Percentiles rank a stretch among this genome's conserved stretches.
These are phyloP conservation scores for Ophthalmolycus amberensis DNA, from an alignment of 2,113 vertebrate species.

Conservation along the genomic window DNA sequence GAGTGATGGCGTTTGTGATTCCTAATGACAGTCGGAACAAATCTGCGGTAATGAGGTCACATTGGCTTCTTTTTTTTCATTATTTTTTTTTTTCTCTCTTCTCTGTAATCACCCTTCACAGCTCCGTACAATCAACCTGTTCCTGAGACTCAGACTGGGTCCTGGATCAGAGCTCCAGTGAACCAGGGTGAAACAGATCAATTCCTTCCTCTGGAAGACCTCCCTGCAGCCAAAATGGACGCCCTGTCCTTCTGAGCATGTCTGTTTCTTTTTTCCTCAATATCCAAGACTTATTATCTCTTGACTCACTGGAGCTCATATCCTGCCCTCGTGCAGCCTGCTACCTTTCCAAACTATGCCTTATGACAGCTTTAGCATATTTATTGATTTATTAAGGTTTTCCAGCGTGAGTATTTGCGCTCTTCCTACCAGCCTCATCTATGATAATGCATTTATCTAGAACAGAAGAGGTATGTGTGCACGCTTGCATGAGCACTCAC, in stretches of 20 bases:
- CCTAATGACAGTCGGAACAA: constrained; percentile 96
- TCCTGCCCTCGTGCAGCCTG: constrained; percentile 56
- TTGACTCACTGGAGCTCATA: constrained; percentile 71
- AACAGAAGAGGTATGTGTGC: constrained; percentile 43
- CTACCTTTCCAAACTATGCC: constrained; percentile 42
- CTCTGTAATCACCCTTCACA: constrained; percentile 82
- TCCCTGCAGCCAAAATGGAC: constrained; percentile 60
- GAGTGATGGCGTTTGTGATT: constrained; percentile 92
- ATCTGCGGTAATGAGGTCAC: constrained; percentile 94
- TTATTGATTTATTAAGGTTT: constrained; percentile 53
- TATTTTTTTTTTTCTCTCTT: constrained; percentile 19
- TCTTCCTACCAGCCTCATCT: constrained; percentile 29
- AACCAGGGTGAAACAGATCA: constrained; percentile 57
- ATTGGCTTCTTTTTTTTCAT: constrained; percentile 81
- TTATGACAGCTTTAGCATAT: constrained; percentile 42
- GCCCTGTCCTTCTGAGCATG: constrained; percentile 42
- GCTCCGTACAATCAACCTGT: constrained; percentile 56
- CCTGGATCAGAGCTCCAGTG: constrained; percentile 45
- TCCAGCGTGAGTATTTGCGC: constrained; percentile 23
- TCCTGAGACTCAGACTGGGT: constrained; percentile 35
- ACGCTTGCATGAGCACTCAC: constrained; percentile 39
- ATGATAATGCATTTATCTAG: constrained; percentile 51
- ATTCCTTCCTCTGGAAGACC: constrained; percentile 49
- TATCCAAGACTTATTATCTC: constrained; percentile 50
- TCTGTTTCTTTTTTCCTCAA: constrained; percentile 35